phyloP scores from a whole-genome alignment of 2,113 vertebrate genomes.

The Tachycineta bicolor region DNA sequence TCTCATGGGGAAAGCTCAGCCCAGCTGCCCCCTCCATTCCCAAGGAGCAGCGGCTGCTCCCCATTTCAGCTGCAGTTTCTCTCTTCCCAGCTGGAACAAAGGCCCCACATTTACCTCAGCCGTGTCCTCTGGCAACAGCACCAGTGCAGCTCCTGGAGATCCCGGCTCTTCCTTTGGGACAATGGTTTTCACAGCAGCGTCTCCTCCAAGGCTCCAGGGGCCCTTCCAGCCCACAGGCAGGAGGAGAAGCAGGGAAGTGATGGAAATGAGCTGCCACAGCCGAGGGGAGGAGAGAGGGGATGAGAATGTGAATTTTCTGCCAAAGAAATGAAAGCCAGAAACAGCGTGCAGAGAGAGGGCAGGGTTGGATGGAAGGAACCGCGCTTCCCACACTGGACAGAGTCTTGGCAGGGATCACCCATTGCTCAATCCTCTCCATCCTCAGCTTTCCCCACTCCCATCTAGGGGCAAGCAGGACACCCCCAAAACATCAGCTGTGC shows the following conservation, averaged over 20 bases:
- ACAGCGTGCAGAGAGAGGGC: neutral
- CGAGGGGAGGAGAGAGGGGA: neutral
- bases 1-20: neutral
- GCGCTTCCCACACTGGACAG: constrained; percentile 10
- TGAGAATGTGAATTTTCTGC: constrained; percentile 33
- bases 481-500: accelerated
- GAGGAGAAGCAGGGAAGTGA: neutral
- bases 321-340: constrained; percentile 17
- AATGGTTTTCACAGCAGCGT: neutral
- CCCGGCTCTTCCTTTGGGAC: accelerated
- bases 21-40: neutral
- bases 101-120: neutral
- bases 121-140: accelerated
- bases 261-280: neutral
- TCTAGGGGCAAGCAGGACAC: neutral
- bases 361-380: neutral
- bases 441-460: neutral
- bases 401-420: neutral
- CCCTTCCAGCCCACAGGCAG: neutral
- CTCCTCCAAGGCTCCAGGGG: neutral
- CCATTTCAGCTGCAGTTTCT: neutral
- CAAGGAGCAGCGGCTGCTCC: neutral
- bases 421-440: neutral
- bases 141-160: neutral
- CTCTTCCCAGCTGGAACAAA: neutral